phyloP scores from a whole-genome alignment of 1,140 invertebrate genomes.

The Cotesia glomerata region DNA sequence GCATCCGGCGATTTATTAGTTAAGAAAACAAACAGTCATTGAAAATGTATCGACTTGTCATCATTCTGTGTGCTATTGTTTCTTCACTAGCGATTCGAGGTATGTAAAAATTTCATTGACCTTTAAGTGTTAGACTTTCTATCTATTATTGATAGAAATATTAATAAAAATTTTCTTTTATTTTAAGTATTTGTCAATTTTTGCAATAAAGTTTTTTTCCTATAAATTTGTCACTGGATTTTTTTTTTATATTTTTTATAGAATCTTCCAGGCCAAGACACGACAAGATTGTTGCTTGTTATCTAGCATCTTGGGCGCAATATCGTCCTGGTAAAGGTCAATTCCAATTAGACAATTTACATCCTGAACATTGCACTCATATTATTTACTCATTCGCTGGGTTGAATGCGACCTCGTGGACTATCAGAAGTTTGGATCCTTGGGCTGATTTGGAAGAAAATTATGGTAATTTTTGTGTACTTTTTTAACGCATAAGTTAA shows the following conservation, averaged over 20 bases:
- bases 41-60: too few relatives aligned
- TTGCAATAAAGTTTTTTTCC: too few relatives aligned
- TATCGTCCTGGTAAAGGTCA: conserved; percentile 72
- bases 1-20: too few relatives aligned
- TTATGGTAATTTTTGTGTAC: conserved; percentile 63
- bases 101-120: too few relatives aligned
- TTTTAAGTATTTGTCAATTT: too few relatives aligned
- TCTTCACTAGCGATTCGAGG: too few relatives aligned
- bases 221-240: neutral
- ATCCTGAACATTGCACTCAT: conserved; percentile 84
- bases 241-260: conserved; percentile 15
- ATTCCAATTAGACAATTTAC: conserved; percentile 74
- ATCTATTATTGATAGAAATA: too few relatives aligned
- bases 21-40: too few relatives aligned
- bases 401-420: conserved; percentile 68
- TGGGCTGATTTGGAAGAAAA: conserved; percentile 79
- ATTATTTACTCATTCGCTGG: conserved; percentile 88
- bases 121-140: too few relatives aligned
- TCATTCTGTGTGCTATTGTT: too few relatives aligned
- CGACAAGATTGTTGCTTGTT: conserved; percentile 77
- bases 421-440: conserved; percentile 74
- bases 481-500: too few relatives aligned
- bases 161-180: too few relatives aligned
- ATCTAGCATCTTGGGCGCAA: conserved; percentile 78
- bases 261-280: conserved; percentile 37